Percentiles rank a stretch among this genome's conserved stretches.
Evolutionary conservation across 2,113 vertebrate genomes (phyloP).

Genomic region (Gavia stellata): DNA sequence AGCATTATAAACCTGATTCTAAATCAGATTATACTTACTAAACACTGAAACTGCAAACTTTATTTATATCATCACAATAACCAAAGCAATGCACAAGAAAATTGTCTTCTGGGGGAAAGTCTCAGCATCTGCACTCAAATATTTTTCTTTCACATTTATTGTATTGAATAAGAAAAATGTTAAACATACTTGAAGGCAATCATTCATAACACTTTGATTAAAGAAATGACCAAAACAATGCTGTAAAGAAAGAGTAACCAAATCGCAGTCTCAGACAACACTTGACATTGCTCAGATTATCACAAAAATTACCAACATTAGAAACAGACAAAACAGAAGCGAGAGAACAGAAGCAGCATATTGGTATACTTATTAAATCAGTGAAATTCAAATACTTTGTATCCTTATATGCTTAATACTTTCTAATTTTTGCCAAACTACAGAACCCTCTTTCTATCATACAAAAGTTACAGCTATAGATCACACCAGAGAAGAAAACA

Average conservation of each 20-base stretch:
- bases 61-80: background rate
- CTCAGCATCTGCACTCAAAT: background rate
- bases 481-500: background rate
- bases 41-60: background rate
- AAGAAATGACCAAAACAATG: background rate
- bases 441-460: background rate
- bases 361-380: background rate
- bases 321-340: background rate
- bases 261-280: background rate
- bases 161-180: background rate
- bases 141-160: background rate
- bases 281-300: background rate
- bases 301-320: background rate
- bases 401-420: background rate
- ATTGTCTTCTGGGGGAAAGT: background rate
- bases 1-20: background rate
- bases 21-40: background rate
- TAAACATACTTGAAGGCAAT: background rate
- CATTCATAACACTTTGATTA: background rate
- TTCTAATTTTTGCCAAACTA: background rate
- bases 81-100: background rate
- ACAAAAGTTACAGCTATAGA: background rate
- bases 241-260: background rate
- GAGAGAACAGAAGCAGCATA: background rate
- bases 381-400: background rate